These are phyloP conservation scores for Sarcophaga bullata DNA, from an alignment of 1,140 invertebrate genomes.

Conservation along the genomic window DNA sequence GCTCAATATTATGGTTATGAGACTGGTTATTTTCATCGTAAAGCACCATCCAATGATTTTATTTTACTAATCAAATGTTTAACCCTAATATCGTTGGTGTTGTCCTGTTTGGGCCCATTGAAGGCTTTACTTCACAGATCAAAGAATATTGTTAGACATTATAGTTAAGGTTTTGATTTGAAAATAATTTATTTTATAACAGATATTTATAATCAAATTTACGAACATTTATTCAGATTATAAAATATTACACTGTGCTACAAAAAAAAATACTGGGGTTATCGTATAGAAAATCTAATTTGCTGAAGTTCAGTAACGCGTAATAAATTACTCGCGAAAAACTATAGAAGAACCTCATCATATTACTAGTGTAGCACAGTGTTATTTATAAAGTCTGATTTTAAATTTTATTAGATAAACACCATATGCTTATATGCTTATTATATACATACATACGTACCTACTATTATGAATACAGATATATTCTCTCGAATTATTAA, in stretches of 20 bases:
- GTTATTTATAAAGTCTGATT: too few relatives aligned
- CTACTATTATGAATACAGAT: too few relatives aligned
- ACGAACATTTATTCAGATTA: neutral
- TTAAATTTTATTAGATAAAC: too few relatives aligned
- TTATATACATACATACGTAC: too few relatives aligned
- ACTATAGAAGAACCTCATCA: too few relatives aligned
- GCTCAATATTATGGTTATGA: slow-evolving; percentile 63
- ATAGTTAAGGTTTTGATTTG: neutral
- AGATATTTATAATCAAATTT: neutral
- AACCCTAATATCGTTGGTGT: slow-evolving; percentile 53
- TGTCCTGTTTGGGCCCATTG: slow-evolving; percentile 55
- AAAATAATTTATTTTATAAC: neutral
- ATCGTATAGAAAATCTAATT: too few relatives aligned
- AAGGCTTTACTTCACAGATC: slow-evolving; percentile 54
- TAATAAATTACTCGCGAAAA: too few relatives aligned
- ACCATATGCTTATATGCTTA: too few relatives aligned
- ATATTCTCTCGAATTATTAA: too few relatives aligned
- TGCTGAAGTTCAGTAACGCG: too few relatives aligned
- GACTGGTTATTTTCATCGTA: slow-evolving; percentile 55
- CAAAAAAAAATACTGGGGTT: neutral
- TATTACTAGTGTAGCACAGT: too few relatives aligned
- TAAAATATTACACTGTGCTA: slow-evolving; percentile 9
- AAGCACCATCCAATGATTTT: slow-evolving; percentile 48
- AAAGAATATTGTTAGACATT: slow-evolving; percentile 49
- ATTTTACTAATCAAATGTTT: slow-evolving; percentile 55